phyloP scores from a whole-genome alignment of 1,140 invertebrate genomes.

The Achatina immaculata region DNA sequence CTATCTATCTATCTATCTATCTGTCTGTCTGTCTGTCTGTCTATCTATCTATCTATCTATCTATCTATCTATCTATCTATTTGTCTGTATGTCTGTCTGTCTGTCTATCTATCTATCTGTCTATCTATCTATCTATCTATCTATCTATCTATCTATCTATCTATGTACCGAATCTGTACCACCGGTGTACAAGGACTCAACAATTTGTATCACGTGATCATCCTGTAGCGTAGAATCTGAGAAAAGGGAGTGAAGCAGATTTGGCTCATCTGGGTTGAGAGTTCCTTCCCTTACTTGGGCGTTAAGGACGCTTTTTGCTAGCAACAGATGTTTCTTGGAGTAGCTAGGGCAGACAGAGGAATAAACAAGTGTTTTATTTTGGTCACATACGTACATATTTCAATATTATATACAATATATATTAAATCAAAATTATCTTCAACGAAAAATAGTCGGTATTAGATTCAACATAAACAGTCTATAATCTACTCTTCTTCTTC shows the following conservation, averaged over 20 bases:
- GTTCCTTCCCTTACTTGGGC: neutral
- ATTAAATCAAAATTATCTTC: too few species aligned
- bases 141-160: neutral
- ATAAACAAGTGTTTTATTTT: too few species aligned
- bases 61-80: neutral
- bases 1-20: neutral
- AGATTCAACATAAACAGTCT: too few species aligned
- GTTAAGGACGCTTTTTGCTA: neutral
- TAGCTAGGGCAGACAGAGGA: neutral
- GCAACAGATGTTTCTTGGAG: neutral
- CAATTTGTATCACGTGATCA: neutral
- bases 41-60: neutral
- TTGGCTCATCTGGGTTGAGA: slow-evolving; percentile 19
- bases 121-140: neutral
- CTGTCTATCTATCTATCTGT: neutral
- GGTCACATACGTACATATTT: too few species aligned
- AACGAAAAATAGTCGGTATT: too few species aligned
- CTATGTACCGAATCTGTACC: slow-evolving; percentile 31
- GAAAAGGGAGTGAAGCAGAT: slow-evolving; percentile 18
- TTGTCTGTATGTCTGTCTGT: neutral
- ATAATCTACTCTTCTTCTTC: too few species aligned
- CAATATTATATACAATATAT: too few species aligned
- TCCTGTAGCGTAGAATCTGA: neutral
- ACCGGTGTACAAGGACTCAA: slow-evolving; percentile 5
- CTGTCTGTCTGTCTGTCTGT: neutral